These are phyloP conservation scores for Xestobium rufovillosum DNA, from an alignment of 2,888 invertebrate species.

Conservation along the genomic window DNA sequence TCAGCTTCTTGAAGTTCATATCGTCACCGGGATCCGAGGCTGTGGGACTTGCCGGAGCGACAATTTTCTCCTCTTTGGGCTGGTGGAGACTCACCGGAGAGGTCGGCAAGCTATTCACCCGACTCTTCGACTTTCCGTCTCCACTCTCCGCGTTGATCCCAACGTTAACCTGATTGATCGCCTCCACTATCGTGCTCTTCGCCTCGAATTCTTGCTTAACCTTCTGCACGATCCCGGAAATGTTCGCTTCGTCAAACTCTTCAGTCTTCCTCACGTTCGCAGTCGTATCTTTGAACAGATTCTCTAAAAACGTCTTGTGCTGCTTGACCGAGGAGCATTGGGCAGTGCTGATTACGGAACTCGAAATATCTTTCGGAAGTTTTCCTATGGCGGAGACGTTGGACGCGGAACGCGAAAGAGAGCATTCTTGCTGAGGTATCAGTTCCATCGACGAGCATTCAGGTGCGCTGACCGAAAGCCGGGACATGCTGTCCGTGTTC, in stretches of 20 bases:
- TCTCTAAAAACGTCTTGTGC: constrained; percentile 48
- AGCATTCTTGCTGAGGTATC: constrained; percentile 31
- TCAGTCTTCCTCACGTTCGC: constrained; percentile 37
- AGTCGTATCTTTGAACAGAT: constrained; percentile 39
- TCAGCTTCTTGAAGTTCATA: constrained; percentile 65
- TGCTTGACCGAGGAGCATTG: constrained; percentile 49
- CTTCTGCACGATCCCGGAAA: constrained; percentile 71
- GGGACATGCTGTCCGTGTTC: constrained; percentile 36
- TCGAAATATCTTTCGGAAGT: constrained; percentile 37
- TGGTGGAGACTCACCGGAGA: constrained; percentile 57
- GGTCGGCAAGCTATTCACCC: constrained; percentile 51
- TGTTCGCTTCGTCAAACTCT: constrained; percentile 34
- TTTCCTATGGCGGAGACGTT: constrained; percentile 32
- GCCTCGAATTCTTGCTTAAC: constrained; percentile 86
- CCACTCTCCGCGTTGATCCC: constrained; percentile 20
- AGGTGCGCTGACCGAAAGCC: constrained; percentile 57
- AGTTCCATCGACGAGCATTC: constrained; percentile 46
- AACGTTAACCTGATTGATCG: constrained; percentile 28
- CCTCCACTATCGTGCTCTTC: constrained; percentile 47
- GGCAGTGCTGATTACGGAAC: constrained; percentile 43
- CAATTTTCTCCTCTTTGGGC: constrained; percentile 28
- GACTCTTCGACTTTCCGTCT: constrained; percentile 33
- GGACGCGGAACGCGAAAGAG: constrained; percentile 37
- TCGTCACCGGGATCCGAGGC: constrained; percentile 46
- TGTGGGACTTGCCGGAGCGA: constrained; percentile 22